Percentiles rank a stretch among this genome's conserved stretches.
Conservation (phyloP, 1,140 invertebrate species). For the Listronotus bonariensis region DNA sequence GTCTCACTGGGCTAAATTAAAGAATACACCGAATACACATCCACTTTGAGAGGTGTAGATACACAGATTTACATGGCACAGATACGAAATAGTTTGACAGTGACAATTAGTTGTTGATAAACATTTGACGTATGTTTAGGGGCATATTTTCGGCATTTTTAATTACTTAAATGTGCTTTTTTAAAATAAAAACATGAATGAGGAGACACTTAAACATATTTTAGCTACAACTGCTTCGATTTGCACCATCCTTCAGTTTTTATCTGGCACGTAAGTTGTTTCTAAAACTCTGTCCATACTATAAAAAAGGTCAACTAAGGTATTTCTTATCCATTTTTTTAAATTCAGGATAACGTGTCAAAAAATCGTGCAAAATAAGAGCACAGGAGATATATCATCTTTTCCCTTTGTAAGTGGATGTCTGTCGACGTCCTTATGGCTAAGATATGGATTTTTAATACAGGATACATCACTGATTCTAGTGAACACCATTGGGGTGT, state of each 20-base stretch:
- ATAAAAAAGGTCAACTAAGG: too few species aligned
- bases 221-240: slow-evolving; percentile 67
- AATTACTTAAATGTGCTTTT: neutral
- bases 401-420: slow-evolving; percentile 77
- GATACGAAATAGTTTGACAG: too few species aligned
- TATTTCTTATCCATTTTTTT: neutral
- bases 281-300: neutral
- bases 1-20: too few species aligned
- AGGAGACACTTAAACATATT: slow-evolving; percentile 55
- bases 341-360: slow-evolving; percentile 68
- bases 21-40: too few species aligned
- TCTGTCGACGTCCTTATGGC: slow-evolving; percentile 71
- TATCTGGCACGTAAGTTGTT: slow-evolving; percentile 68
- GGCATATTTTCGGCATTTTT: neutral
- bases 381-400: slow-evolving; percentile 70
- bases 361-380: slow-evolving; percentile 68
- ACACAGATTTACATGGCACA: too few species aligned
- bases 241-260: slow-evolving; percentile 70
- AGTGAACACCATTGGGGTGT: slow-evolving; percentile 71
- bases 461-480: slow-evolving; percentile 67
- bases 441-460: slow-evolving; percentile 71
- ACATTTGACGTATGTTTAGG: neutral
- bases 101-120: slow-evolving; percentile 3
- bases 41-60: too few species aligned
- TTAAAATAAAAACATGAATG: slow-evolving; percentile 26